phyloP scores from a whole-genome alignment of 2,888 invertebrate species.

The Baccha elongata region DNA sequence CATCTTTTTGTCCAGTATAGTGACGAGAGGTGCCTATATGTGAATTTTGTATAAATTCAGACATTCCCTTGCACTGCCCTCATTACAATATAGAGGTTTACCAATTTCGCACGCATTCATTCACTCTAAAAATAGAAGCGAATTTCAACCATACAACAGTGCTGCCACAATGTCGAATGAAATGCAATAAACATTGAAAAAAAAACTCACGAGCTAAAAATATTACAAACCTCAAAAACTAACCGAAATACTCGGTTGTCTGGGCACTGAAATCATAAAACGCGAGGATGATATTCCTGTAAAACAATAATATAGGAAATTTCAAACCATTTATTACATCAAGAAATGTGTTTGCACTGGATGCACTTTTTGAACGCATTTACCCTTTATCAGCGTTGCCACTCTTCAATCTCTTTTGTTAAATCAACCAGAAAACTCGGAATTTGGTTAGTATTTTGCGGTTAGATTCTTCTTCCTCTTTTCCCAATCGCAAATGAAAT shows the following conservation, averaged over 20 bases:
- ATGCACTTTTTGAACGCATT: slow-evolving; percentile 42
- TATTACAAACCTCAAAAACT: slow-evolving; percentile 72
- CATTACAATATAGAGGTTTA: slow-evolving; percentile 31
- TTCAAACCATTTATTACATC: slow-evolving; percentile 68
- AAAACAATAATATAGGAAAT: slow-evolving; percentile 68
- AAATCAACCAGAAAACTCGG: slow-evolving; percentile 65
- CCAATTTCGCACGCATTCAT: slow-evolving; percentile 61
- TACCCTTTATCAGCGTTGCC: not conserved
- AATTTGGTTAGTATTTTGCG: slow-evolving; percentile 66
- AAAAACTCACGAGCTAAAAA: slow-evolving; percentile 38
- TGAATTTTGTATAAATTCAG: slow-evolving; percentile 30
- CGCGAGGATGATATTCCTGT: slow-evolving; percentile 24
- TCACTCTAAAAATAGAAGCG: not conserved
- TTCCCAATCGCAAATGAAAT: not conserved
- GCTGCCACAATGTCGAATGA: slow-evolving; percentile 22
- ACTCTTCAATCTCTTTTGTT: slow-evolving; percentile 54
- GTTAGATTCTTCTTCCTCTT: not conserved
- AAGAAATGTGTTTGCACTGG: slow-evolving; percentile 29
- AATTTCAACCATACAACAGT: not conserved
- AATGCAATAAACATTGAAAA: slow-evolving; percentile 38
- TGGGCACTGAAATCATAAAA: slow-evolving; percentile 11
- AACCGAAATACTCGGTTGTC: slow-evolving; percentile 59
- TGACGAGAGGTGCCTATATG: not conserved
- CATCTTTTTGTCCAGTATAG: not conserved
- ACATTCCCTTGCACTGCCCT: slow-evolving; percentile 32